Percentiles rank a stretch among this genome's conserved stretches.
Conservation (phyloP, 2,113 vertebrate species). For the Equus quagga region DNA sequence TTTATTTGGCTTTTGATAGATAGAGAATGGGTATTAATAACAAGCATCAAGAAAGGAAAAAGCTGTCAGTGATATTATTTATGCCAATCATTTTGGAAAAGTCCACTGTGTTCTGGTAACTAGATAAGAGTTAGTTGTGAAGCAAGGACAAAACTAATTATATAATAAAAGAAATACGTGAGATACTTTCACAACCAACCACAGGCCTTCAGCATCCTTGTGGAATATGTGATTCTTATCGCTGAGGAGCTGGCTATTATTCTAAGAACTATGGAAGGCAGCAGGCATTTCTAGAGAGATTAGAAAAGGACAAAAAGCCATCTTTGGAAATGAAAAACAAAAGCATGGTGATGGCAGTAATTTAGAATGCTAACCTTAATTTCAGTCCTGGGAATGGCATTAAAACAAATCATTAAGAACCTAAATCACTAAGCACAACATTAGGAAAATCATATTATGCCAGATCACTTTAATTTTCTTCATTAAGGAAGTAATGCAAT, state of each 20-base stretch:
- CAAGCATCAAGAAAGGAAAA: not conserved
- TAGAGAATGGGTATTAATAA: not conserved
- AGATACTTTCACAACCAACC: not conserved
- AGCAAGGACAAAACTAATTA: not conserved
- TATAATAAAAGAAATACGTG: not conserved
- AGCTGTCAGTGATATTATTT: not conserved
- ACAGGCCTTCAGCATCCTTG: not conserved
- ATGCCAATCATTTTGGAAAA: not conserved
- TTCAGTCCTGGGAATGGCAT: not conserved
- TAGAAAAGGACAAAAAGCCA: not conserved
- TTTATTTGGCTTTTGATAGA: not conserved
- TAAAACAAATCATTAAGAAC: slow-evolving; percentile 41
- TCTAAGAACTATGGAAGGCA: not conserved
- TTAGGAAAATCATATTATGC: slow-evolving; percentile 32
- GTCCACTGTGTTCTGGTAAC: not conserved
- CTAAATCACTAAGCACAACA: not conserved
- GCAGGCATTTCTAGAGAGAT: not conserved
- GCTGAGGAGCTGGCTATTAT: not conserved
- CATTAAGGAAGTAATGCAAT: not conserved
- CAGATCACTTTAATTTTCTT: slow-evolving; percentile 23
- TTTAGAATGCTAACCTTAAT: slow-evolving; percentile 37
- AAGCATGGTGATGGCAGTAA: not conserved
- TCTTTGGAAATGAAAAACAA: not conserved
- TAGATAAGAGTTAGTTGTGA: not conserved
- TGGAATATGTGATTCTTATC: not conserved